Evolutionary conservation across 2,888 invertebrate species (phyloP).

Genomic region (Tipula lateralis): DNA sequence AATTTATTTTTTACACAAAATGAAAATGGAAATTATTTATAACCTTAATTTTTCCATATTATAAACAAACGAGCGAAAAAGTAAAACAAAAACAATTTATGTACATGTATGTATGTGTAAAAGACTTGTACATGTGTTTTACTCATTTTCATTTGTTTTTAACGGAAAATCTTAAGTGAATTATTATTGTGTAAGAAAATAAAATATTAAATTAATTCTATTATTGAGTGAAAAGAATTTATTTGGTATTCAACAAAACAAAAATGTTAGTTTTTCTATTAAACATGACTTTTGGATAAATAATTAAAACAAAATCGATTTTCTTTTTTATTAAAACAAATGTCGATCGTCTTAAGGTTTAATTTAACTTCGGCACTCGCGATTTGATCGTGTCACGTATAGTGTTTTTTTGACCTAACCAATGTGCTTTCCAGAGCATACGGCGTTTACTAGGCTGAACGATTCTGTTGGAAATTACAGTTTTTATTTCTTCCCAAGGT

Average conservation of each 20-base stretch:
- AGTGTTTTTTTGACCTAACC: no score
- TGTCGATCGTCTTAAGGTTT: not conserved
- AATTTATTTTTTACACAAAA: conserved; percentile 14
- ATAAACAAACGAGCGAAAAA: not conserved
- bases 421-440: no score
- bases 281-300: not conserved
- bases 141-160: conserved; percentile 2
- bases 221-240: conserved; percentile 19
- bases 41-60: not conserved
- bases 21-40: conserved; percentile 29
- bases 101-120: not conserved
- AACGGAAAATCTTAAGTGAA: not conserved
- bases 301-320: not conserved
- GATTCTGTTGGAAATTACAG: no score
- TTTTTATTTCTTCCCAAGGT: no score
- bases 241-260: not conserved
- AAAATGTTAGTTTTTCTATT: not conserved
- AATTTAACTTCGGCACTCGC: not conserved
- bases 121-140: not conserved
- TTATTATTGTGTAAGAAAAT: conserved; percentile 24
- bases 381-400: no score
- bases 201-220: conserved; percentile 24
- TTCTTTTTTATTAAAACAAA: not conserved
- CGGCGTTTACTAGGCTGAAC: no score
- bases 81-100: not conserved